Evolutionary conservation across 2,113 vertebrate genomes (phyloP).

Genomic region (Echinops telfairi): DNA sequence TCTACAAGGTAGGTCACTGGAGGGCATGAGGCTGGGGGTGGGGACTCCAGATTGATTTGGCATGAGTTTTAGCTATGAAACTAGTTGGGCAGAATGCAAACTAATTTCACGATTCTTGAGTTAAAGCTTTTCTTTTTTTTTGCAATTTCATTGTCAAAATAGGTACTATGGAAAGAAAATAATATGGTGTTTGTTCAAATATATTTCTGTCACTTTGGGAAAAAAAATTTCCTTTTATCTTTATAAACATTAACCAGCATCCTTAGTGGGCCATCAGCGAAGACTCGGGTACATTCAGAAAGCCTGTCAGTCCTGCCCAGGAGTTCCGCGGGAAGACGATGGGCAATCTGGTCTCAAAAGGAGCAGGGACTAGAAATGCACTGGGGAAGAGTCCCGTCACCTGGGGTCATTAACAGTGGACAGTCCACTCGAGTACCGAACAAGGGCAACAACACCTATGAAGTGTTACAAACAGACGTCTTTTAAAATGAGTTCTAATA

Average conservation of each 20-base stretch:
- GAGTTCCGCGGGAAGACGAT: neutral
- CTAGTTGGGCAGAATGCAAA: too few species aligned
- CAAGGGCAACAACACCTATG: too few species aligned
- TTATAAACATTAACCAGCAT: conserved; percentile 3
- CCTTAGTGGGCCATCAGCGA: neutral
- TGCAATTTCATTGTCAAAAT: conserved; percentile 27
- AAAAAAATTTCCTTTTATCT: neutral
- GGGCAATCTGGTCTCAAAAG: neutral
- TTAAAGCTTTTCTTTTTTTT: neutral
- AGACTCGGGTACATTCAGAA: neutral
- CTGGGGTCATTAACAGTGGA: neutral
- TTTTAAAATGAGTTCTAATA: too few species aligned
- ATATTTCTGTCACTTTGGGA: neutral
- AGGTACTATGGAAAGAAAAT: neutral
- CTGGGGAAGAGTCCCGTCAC: neutral
- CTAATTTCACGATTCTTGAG: neutral
- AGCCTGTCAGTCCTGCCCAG: neutral
- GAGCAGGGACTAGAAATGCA: neutral
- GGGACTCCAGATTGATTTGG: neutral
- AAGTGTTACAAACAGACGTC: too few species aligned
- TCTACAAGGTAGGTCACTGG: neutral
- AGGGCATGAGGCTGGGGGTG: neutral
- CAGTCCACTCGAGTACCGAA: neutral
- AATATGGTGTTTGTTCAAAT: neutral
- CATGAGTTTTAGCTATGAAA: neutral